Evolutionary conservation across 2,797 vertebrate species (phyloP).

Genomic region (Morelia viridis): DNA sequence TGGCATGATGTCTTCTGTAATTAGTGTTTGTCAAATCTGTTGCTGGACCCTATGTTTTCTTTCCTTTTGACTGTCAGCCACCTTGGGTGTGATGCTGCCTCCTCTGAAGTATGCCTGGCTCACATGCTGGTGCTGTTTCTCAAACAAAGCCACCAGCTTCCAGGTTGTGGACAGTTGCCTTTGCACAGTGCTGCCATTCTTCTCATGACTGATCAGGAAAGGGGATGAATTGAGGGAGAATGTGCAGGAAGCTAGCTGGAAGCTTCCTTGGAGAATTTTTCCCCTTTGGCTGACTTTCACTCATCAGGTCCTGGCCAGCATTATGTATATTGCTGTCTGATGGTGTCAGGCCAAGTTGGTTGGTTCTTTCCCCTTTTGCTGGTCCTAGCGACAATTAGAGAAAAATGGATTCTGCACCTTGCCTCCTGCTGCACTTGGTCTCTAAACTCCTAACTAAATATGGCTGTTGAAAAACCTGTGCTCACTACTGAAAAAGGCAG

Average conservation of each 20-base stretch:
- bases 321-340: neutral
- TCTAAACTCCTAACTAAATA: conserved; percentile 21
- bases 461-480: neutral
- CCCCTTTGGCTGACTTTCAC: neutral
- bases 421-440: conserved; percentile 12
- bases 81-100: conserved; percentile 56
- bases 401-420: neutral
- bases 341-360: conserved; percentile 1
- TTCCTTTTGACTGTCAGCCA: conserved; percentile 55
- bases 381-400: conserved; percentile 26
- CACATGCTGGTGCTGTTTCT: conserved; percentile 51
- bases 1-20: conserved; percentile 63
- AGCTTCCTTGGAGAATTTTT: neutral
- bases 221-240: conserved; percentile 39
- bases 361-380: neutral
- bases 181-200: conserved; percentile 38
- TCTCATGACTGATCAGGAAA: conserved; percentile 39
- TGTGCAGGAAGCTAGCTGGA: conserved; percentile 16
- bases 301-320: neutral
- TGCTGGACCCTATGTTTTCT: conserved; percentile 66
- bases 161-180: conserved; percentile 46
- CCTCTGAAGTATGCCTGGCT: conserved; percentile 49
- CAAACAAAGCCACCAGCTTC: conserved; percentile 39
- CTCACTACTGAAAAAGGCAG: conserved; percentile 55
- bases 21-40: conserved; percentile 60